A percentile compares a stretch with the other conserved stretches of the same genome.
These are phyloP conservation scores for Epistrophe eligans DNA, from an alignment of 2,888 invertebrate species.

Conservation along the genomic window DNA sequence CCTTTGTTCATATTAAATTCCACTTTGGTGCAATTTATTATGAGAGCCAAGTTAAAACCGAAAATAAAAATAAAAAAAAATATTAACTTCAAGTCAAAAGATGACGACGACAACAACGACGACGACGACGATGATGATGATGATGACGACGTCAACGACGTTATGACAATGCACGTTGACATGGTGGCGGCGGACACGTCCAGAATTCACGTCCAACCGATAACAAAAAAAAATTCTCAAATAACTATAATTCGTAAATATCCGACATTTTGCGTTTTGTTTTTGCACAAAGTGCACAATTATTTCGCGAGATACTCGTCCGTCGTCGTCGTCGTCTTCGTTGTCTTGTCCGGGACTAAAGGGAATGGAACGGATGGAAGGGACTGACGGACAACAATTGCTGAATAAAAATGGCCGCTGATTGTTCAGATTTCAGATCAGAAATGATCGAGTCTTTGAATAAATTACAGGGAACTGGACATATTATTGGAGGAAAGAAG, in stretches of 20 bases:
- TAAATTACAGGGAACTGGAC: slow-evolving; percentile 66
- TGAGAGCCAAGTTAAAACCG: slow-evolving; percentile 36
- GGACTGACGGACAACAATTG: neutral
- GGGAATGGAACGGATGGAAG: neutral
- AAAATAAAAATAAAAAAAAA: slow-evolving; percentile 13
- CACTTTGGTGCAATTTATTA: slow-evolving; percentile 76
- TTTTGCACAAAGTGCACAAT: slow-evolving; percentile 70
- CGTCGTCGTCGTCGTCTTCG: neutral
- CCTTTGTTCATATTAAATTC: slow-evolving; percentile 76
- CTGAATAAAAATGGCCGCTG: slow-evolving; percentile 73
- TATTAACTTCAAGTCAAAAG: slow-evolving; percentile 14
- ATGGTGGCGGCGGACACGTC: slow-evolving; percentile 72
- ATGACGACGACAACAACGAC: no score
- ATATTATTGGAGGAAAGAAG: slow-evolving; percentile 71
- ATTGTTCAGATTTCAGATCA: slow-evolving; percentile 74
- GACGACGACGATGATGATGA: slow-evolving; percentile 14
- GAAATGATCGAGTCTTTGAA: slow-evolving; percentile 68
- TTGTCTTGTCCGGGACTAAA: slow-evolving; percentile 20
- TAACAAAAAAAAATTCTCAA: slow-evolving; percentile 67
- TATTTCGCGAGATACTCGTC: slow-evolving; percentile 57
- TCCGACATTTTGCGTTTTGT: slow-evolving; percentile 73
- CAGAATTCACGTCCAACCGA: slow-evolving; percentile 75
- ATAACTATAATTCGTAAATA: slow-evolving; percentile 76
- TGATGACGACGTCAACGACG: slow-evolving; percentile 31
- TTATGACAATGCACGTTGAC: slow-evolving; percentile 71